phyloP scores from a whole-genome alignment of 2,797 vertebrate genomes.

The Poecile montanus region DNA sequence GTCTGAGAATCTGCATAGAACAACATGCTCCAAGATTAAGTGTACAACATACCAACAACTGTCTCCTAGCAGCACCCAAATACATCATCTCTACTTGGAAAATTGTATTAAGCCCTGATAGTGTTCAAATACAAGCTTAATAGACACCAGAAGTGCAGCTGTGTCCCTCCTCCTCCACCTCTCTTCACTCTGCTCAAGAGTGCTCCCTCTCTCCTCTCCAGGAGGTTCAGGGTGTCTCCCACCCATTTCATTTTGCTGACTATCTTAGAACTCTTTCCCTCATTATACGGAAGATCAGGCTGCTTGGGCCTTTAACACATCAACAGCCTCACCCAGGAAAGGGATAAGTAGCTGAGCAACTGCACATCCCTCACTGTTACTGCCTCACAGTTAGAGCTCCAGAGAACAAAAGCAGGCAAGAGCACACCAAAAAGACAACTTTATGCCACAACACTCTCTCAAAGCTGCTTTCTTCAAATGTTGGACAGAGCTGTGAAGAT shows the following conservation, averaged over 20 bases:
- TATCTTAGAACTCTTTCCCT: neutral
- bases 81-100: neutral
- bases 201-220: neutral
- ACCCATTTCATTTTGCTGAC: neutral
- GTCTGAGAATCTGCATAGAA: neutral
- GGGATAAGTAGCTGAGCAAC: neutral
- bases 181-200: neutral
- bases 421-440: neutral
- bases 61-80: neutral
- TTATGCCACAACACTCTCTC: neutral
- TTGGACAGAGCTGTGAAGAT: neutral
- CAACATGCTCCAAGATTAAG: neutral
- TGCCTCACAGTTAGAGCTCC: neutral
- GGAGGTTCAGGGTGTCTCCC: neutral
- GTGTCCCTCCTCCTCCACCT: neutral
- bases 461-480: neutral
- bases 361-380: neutral
- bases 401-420: neutral
- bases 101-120: neutral
- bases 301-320: neutral
- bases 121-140: neutral
- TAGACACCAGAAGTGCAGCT: neutral
- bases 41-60: neutral
- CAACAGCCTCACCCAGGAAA: neutral
- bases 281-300: too few relatives aligned